Base-by-base conservation (phyloP, 2,888 invertebrate genomes). In the Axea sp. region DNA sequence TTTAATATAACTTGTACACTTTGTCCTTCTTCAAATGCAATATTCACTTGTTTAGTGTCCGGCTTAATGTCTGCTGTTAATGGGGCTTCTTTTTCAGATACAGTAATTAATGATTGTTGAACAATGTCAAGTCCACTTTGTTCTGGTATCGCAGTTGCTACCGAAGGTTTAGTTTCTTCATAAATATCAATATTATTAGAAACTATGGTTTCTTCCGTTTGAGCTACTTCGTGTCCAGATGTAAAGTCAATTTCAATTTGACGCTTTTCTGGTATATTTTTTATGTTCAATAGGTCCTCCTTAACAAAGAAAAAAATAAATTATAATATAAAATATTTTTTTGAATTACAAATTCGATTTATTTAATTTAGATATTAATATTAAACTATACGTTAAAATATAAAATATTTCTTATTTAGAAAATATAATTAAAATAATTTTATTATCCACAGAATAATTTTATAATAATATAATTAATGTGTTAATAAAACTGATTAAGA, bases 1-100 rank as follows among this genome's bases (percentile, higher is more conserved):
- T 87, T 87, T 78, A 88, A 83, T 3, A 90, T 91, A 7, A 93
- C 88, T 80, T 90, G 90, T 37, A 94, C 76, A 76, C 92, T 84
- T 88, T 92, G 90, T 80, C 87, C 90, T 89, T 89, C 90, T 82
- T 88, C 90, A 84, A 90, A 91, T 19, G 80, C 89, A 19, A 90
- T 80, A 53, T 89, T 86, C 3, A 89, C 89, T 14, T 84, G 86
- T 81, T 92, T 93, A 64, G 85, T 85, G 69, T 90, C 91, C 7
- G 90, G 91, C 79, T 86, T 88, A 4, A 88, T 73, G 55, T 88
- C 87, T 28, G 80, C 80, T n/a, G 77, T 75, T 55, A 89, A 86
- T 33, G 86, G 81, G 1, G 89, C 87, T 86, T 92, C 90, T 75
- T 89, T 90, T 80, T 92, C 91, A 9, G 89, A 89, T 12, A 85